Evolutionary conservation across 2,113 vertebrate species (phyloP), one percentile per base, ranked within the genome.

Genomic region (Cisticola juncidis): DNA sequence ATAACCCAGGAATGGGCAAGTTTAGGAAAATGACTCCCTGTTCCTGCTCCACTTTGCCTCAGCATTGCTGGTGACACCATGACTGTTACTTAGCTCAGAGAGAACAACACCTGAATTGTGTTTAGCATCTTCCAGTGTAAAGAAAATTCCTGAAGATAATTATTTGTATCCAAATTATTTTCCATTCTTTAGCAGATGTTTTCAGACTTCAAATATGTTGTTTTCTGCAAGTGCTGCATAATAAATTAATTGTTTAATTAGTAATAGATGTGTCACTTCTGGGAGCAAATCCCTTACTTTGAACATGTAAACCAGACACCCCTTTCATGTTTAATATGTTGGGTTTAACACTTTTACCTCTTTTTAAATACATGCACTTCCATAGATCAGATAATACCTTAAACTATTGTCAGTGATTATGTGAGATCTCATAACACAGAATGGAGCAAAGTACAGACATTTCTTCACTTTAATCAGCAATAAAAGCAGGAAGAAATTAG

Each of bases 381-480:
- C 93, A 95, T 81, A 98, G 97, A 98, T 98, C 98, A 98, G 95
- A 97, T 98, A 97, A 97, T 97, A 96, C 96, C 97, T 97, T 97
- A 97, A 98, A 98, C 97, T 97, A 97, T 97, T 98, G 97, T 98
- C 97, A 97, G 94, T 96, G 97, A 97, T 98, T 97, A 95, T 95
- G 88, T 97, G 98, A 98, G 97, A 98, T 97, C 96, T 98, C 97
- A 97, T 97, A 95, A 96, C 96, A 96, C 91, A 92, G 97, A 95
- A 86, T 81, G 88, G 96, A 88, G 97, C 88, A 95, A 97, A 97
- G 96, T 96, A 78, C 96, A 97, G 98, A 97, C 96, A 93, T 96
- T 96, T 96, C 92, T 86, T 84, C 71, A 93, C 98, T 98, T 98
- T 97, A 98, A 98, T 98, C 97, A 98, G 96, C 95, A 97, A 93